These are phyloP conservation scores for Buphagus erythrorhynchus DNA, from an alignment of 2,797 vertebrate species.

Conservation along the genomic window DNA sequence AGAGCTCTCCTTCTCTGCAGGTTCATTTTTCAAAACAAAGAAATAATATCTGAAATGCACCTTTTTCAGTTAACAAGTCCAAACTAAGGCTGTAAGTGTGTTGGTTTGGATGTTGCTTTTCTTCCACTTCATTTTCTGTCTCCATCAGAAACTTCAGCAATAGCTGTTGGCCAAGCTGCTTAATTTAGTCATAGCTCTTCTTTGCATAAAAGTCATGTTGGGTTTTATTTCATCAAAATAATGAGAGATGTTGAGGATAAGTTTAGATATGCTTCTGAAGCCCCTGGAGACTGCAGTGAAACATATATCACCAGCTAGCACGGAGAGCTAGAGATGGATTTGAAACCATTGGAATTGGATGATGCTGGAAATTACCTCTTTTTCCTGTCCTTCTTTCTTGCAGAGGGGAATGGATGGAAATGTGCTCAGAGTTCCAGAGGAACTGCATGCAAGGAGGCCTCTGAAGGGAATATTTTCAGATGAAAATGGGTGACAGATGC, in stretches of 20 bases:
- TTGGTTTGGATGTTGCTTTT: background rate
- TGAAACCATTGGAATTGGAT: background rate
- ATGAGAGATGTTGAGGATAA: background rate
- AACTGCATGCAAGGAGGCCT: background rate
- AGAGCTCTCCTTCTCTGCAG: background rate
- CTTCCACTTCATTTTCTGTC: background rate
- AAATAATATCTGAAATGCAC: background rate
- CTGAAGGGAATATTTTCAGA: background rate
- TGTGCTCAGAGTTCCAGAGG: background rate
- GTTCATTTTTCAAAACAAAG: background rate
- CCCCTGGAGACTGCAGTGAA: background rate
- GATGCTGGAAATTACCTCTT: background rate
- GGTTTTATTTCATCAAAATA: background rate
- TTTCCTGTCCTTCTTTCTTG: background rate
- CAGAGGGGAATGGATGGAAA: background rate
- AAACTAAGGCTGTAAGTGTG: background rate
- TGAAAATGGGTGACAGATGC: background rate
- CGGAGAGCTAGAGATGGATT: background rate
- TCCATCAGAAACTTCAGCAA: background rate
- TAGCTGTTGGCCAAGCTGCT: background rate
- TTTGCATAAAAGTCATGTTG: background rate
- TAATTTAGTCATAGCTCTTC: background rate
- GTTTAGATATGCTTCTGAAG: background rate
- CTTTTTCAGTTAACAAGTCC: background rate
- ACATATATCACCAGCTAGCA: background rate